Evolutionary conservation across 2,797 vertebrate species (phyloP).

Genomic region (Hemitrygon akajei): DNA sequence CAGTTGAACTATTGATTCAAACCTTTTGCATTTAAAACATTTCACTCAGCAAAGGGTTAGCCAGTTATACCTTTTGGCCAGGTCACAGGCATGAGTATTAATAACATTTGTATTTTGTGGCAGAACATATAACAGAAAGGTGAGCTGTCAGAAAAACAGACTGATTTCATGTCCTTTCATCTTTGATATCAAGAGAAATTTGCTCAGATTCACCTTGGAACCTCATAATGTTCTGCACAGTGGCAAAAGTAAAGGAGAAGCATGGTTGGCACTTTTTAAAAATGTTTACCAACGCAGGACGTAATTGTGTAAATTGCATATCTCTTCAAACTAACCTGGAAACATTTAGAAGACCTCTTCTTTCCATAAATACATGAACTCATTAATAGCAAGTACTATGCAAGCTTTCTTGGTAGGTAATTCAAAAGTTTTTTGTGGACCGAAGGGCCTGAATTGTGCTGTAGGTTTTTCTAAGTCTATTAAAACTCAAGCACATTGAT

Average conservation of each 20-base stretch:
- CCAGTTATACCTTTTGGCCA: not conserved
- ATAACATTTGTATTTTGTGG: not conserved
- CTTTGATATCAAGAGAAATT: not conserved
- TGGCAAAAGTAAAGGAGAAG: not conserved
- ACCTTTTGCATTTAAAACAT: constrained; percentile 17
- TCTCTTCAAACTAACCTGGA: not conserved
- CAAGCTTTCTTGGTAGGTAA: not conserved
- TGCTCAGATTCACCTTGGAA: not conserved
- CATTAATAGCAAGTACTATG: not conserved
- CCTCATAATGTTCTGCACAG: not conserved
- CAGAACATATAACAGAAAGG: not conserved
- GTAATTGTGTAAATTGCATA: not conserved
- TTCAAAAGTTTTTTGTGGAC: not conserved
- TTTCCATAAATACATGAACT: not conserved
- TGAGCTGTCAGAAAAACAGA: not conserved
- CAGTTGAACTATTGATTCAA: constrained; percentile 7
- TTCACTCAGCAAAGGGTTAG: not conserved
- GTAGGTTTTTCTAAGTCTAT: too few species aligned
- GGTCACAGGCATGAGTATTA: not conserved
- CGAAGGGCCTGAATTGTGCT: too few species aligned
- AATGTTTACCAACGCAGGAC: not conserved
- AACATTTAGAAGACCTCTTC: not conserved
- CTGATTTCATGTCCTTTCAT: not conserved
- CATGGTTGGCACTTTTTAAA: not conserved
- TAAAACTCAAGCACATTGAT: not conserved